These are phyloP conservation scores for Myathropa florea DNA, from an alignment of 2,888 invertebrate genomes.

Conservation along the genomic window DNA sequence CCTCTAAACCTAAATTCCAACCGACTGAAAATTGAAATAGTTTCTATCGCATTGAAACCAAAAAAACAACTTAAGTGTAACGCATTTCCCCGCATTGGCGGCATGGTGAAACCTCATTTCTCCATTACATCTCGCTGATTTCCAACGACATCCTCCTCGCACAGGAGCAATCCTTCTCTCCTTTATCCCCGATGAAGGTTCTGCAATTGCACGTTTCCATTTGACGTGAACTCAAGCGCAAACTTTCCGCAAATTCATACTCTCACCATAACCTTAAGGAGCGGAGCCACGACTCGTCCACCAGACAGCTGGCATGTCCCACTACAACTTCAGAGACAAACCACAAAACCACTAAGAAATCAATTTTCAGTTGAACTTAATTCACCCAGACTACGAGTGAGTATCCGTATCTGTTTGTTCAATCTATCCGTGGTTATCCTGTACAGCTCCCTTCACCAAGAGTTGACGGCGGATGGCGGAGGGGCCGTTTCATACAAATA, in stretches of 20 bases:
- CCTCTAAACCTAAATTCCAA: background rate
- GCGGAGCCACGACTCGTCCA: background rate
- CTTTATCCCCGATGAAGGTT: background rate
- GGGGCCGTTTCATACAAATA: conserved; percentile 17
- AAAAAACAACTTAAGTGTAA: conserved; percentile 27
- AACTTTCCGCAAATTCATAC: conserved; percentile 41
- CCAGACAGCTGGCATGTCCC: conserved; percentile 8
- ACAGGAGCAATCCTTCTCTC: background rate
- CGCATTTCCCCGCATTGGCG: conserved; percentile 75
- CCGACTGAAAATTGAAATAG: background rate
- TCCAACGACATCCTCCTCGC: background rate
- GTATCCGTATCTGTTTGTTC: background rate
- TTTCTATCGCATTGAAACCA: too few species aligned
- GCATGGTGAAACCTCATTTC: conserved; percentile 70
- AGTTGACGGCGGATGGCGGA: background rate
- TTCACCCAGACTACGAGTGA: conserved; percentile 49
- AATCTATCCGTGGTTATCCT: background rate
- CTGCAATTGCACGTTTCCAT: conserved; percentile 24
- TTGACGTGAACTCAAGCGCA: conserved; percentile 30
- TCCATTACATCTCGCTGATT: background rate
- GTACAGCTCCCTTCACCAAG: background rate
- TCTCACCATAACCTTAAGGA: background rate
- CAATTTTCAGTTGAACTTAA: conserved; percentile 66
- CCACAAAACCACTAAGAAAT: conserved; percentile 58
- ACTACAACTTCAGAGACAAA: conserved; percentile 28